Percentiles rank a stretch among this genome's conserved stretches.
Conservation (phyloP, 2,797 vertebrate genomes). For the Periophthalmus magnuspinnatus region DNA sequence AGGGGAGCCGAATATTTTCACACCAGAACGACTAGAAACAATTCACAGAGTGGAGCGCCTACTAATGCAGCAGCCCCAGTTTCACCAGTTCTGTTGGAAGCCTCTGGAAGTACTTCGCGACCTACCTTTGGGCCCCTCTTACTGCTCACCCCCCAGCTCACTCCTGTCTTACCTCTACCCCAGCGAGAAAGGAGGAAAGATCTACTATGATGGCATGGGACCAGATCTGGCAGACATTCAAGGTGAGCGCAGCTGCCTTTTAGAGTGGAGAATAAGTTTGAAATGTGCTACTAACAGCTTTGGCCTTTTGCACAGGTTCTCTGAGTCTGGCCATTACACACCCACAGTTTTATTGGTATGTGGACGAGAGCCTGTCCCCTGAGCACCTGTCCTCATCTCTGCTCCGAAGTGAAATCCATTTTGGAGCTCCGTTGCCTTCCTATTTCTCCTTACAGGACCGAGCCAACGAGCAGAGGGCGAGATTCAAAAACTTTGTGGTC, state of each 20-base stretch:
- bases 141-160: slow-evolving; percentile 95
- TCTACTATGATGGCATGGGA: slow-evolving; percentile 98
- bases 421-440: slow-evolving; percentile 91
- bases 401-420: slow-evolving; percentile 93
- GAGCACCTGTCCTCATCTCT: slow-evolving; percentile 91
- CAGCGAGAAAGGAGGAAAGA: slow-evolving; percentile 91
- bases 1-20: slow-evolving; percentile 91
- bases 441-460: slow-evolving; percentile 93
- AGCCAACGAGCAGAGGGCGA: slow-evolving; percentile 86
- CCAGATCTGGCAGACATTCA: slow-evolving; percentile 94
- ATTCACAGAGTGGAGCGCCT: slow-evolving; percentile 90
- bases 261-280: neutral
- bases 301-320: slow-evolving; percentile 79
- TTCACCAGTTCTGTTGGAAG: slow-evolving; percentile 97
- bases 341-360: slow-evolving; percentile 98
- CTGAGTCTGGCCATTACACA: slow-evolving; percentile 96
- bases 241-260: slow-evolving; percentile 73
- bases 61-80: slow-evolving; percentile 93
- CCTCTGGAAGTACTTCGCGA: slow-evolving; percentile 91
- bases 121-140: slow-evolving; percentile 90
- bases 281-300: neutral
- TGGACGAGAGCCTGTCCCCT: slow-evolving; percentile 90
- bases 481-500: slow-evolving; percentile 93
- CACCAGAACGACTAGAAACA: slow-evolving; percentile 88
- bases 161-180: slow-evolving; percentile 97